These are phyloP conservation scores for Lithophane ornitopus DNA, from an alignment of 2,888 invertebrate species.

Conservation along the genomic window DNA sequence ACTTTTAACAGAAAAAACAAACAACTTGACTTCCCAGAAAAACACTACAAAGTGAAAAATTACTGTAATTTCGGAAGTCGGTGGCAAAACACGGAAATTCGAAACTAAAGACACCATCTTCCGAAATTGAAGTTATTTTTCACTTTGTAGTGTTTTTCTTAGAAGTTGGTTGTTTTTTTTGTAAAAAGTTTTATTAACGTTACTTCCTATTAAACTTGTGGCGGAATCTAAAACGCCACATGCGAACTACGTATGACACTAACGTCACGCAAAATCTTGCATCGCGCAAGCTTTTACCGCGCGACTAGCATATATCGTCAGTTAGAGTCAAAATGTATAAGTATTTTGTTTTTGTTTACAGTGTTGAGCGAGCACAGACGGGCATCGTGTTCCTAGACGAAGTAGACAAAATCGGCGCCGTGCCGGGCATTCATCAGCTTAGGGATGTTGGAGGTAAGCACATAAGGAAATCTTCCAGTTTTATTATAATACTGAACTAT, in stretches of 20 bases:
- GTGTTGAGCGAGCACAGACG: constrained; percentile 99
- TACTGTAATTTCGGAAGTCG: too few species aligned
- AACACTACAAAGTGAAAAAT: too few species aligned
- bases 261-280: not conserved
- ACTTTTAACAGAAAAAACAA: too few species aligned
- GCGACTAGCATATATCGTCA: not conserved
- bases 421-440: constrained; percentile 97
- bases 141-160: too few species aligned
- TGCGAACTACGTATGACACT: not conserved
- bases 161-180: too few species aligned
- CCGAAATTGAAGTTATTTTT: too few species aligned
- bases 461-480: not conserved
- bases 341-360: constrained; percentile 76
- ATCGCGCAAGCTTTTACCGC: not conserved
- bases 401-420: constrained; percentile 99
- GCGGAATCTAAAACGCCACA: not conserved
- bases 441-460: constrained; percentile 96
- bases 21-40: too few species aligned
- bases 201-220: too few species aligned
- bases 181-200: too few species aligned
- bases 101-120: too few species aligned
- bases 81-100: too few species aligned
- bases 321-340: not conserved
- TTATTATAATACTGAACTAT: not conserved
- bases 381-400: constrained; percentile 99